Conservation (phyloP, 2,888 invertebrate genomes). For the Ichneumon xanthorius region DNA sequence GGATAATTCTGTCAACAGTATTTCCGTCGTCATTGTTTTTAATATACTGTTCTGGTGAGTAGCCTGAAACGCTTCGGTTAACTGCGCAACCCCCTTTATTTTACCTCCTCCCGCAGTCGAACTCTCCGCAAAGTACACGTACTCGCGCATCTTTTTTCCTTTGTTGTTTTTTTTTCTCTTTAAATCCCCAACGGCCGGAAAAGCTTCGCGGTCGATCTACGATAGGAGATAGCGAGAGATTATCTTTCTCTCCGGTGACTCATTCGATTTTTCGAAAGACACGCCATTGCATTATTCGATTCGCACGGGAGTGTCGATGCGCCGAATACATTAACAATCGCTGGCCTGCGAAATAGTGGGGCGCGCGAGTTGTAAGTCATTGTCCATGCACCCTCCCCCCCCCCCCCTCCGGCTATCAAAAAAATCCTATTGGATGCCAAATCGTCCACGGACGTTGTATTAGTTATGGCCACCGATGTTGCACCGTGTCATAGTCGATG, state of each 20-base stretch:
- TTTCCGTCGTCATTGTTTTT: constrained; percentile 80
- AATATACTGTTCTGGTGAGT: constrained; percentile 82
- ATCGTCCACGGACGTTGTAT: constrained; percentile 58
- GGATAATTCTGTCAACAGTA: constrained; percentile 81
- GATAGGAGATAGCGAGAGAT: constrained; percentile 13
- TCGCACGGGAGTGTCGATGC: neutral
- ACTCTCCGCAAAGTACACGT: neutral
- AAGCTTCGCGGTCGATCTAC: neutral
- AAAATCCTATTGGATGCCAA: constrained; percentile 56
- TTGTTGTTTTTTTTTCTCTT: neutral
- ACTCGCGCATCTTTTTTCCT: neutral
- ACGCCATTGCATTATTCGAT: constrained; percentile 11
- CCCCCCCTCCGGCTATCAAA: constrained; percentile 20
- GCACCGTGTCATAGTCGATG: constrained; percentile 7
- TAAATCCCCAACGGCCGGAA: neutral
- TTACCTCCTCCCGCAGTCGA: neutral
- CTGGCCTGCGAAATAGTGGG: constrained; percentile 25
- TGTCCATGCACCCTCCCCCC: constrained; percentile 49
- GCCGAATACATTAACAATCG: constrained; percentile 34
- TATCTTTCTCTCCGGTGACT: constrained; percentile 35
- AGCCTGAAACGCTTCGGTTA: constrained; percentile 47
- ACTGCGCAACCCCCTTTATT: constrained; percentile 59
- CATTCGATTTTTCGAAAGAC: constrained; percentile 41
- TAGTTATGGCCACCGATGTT: constrained; percentile 40
- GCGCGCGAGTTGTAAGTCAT: constrained; percentile 65